Percentiles rank a stretch among this genome's conserved stretches.
Conservation (phyloP, 2,113 vertebrate genomes). For the Penelope pileata region DNA sequence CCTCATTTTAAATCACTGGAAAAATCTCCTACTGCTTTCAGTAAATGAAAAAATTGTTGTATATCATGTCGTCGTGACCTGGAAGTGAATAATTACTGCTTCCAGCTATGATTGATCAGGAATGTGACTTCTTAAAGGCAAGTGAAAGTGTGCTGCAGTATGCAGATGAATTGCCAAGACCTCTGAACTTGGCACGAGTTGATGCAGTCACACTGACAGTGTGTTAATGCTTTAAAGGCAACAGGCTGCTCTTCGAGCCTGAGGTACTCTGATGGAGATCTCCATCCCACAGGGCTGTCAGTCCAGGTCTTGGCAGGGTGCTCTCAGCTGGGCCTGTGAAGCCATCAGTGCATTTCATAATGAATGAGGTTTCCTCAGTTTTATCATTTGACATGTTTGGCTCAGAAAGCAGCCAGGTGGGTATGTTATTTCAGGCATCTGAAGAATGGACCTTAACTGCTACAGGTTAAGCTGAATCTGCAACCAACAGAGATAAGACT, state of each 20-base stretch:
- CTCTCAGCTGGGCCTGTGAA: neutral
- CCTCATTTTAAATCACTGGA: neutral
- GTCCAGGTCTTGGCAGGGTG: neutral
- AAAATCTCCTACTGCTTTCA: neutral
- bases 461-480: neutral
- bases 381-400: neutral
- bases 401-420: neutral
- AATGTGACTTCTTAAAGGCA: neutral
- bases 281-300: neutral
- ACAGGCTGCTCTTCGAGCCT: neutral
- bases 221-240: neutral
- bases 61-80: accelerated
- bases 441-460: neutral
- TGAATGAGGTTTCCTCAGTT: neutral
- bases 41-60: neutral
- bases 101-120: neutral
- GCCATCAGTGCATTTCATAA: neutral
- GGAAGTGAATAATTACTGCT: neutral
- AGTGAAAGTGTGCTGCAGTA: neutral
- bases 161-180: neutral
- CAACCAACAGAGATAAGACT: neutral
- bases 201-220: neutral
- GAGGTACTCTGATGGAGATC: neutral
- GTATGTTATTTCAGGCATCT: neutral
- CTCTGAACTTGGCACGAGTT: neutral